Base-by-base conservation (phyloP, 2,888 invertebrate species). In the Synanthedon vespiformis region DNA sequence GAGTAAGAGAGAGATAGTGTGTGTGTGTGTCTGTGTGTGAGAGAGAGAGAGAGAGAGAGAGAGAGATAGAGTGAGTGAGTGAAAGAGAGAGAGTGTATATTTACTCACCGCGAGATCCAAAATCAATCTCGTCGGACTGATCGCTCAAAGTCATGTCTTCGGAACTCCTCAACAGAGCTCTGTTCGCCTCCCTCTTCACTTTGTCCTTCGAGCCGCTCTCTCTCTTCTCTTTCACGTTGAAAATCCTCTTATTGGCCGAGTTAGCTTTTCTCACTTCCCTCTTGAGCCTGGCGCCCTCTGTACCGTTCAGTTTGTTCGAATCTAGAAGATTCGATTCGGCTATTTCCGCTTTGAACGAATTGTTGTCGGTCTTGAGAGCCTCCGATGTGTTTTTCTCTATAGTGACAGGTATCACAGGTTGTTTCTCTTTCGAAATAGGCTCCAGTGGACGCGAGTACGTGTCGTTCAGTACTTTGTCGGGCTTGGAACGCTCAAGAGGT, bases 401-500 rank as follows among this genome's bases (percentile, higher is more conserved):
- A 13, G 67, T 74, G 0, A 67, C 67, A 0, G 80, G 84, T 0
- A 76, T 80, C 44, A 56, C 67, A 0, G 74, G 80, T 1, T 67
- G 59, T 54, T 81, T 77, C 16, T 82, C 80, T n/a, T 70, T 69
- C 0, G 67, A 58, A 0, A 57, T 27, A 0, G 73, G 70, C 48
- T 84, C 81, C 11, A 76, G 51, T 0, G 77, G 72, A 3, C 72
- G 63, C 0, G 65, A 62, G 56, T 63, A 80, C 0, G 83, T 83
- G 1, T 85, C 84, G 52, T 86, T 86, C 0, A 70, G 51, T 51
- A 83, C 84, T 52, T 84, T 84, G 4, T 84, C 83, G 0, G 78
- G 65, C 61, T 76, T 82, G 0, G 66, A 51, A 0, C 75, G 60
- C 50, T 86, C 85, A 48, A 83, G 49, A 0, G 82, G 76, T 51